A percentile compares a stretch with the other conserved stretches of the same genome.
Conservation (phyloP, 2,888 invertebrate species). For the Priocnemis perturbator region DNA sequence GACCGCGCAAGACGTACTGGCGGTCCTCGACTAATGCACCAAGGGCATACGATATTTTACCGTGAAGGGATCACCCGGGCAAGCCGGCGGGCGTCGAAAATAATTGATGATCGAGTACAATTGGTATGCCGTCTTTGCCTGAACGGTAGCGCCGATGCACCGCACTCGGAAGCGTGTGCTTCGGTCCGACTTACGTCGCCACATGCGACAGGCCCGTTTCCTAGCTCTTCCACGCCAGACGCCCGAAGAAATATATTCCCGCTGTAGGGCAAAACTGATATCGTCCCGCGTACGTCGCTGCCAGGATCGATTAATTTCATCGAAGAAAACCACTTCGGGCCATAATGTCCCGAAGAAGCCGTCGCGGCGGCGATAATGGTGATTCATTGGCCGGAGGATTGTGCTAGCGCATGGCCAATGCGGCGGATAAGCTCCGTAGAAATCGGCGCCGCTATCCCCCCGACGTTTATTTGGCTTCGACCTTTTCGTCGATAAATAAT, state of each 20-base stretch:
- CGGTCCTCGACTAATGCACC: no score
- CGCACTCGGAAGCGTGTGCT: no score
- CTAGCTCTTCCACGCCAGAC: background rate
- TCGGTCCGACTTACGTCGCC: no score
- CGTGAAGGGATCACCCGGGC: background rate
- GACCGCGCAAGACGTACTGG: background rate
- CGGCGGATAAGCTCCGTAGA: conserved; percentile 58
- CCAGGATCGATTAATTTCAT: conserved; percentile 20
- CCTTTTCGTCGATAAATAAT: conserved; percentile 70
- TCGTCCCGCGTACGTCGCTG: conserved; percentile 7
- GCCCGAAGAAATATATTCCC: background rate
- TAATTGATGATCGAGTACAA: background rate
- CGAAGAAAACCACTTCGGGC: conserved; percentile 28
- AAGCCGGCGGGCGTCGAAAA: background rate
- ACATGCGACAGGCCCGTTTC: no score
- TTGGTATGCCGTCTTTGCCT: no score
- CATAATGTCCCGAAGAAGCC: conserved; percentile 30
- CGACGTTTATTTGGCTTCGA: conserved; percentile 69
- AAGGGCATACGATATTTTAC: background rate
- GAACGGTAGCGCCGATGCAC: no score
- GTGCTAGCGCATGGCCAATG: conserved; percentile 36
- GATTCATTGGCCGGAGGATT: conserved; percentile 47
- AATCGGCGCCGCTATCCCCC: conserved; percentile 59
- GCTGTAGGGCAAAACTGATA: conserved; percentile 10
- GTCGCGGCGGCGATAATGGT: conserved; percentile 43